These are phyloP conservation scores for Centropus bengalensis DNA, from an alignment of 2,113 vertebrate genomes.

Conservation along the genomic window DNA sequence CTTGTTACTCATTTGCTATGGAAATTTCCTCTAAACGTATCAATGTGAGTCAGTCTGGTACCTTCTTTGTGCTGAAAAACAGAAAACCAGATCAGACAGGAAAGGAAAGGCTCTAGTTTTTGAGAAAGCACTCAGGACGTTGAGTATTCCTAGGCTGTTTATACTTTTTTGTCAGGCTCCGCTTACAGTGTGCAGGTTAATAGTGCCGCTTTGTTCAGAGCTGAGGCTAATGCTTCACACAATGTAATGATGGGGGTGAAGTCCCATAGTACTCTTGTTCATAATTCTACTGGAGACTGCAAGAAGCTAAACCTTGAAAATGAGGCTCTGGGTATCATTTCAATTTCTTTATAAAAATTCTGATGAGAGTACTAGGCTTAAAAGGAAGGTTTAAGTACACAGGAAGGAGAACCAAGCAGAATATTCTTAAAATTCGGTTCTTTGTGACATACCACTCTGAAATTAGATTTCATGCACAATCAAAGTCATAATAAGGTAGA, in stretches of 20 bases:
- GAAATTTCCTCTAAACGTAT: background rate
- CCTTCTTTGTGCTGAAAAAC: background rate
- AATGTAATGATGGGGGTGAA: background rate
- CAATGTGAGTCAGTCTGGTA: background rate
- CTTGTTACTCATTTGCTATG: background rate
- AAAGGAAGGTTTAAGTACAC: background rate
- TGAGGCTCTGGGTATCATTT: background rate
- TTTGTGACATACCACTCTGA: background rate
- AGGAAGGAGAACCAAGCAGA: background rate
- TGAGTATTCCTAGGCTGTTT: background rate
- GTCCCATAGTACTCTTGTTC: background rate
- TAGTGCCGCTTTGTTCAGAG: background rate
- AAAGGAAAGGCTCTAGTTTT: background rate
- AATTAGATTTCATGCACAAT: background rate
- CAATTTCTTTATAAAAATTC: background rate
- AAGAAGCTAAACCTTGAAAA: background rate
- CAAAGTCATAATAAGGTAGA: background rate
- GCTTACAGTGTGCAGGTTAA: background rate
- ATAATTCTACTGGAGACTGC: background rate
- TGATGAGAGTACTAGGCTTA: background rate
- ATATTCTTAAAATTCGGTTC: background rate
- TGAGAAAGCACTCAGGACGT: background rate
- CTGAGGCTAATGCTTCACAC: background rate
- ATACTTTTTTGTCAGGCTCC: background rate
- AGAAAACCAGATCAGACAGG: background rate